phyloP scores from a whole-genome alignment of 2,113 vertebrate species.

The Colistium nudipinnis region DNA sequence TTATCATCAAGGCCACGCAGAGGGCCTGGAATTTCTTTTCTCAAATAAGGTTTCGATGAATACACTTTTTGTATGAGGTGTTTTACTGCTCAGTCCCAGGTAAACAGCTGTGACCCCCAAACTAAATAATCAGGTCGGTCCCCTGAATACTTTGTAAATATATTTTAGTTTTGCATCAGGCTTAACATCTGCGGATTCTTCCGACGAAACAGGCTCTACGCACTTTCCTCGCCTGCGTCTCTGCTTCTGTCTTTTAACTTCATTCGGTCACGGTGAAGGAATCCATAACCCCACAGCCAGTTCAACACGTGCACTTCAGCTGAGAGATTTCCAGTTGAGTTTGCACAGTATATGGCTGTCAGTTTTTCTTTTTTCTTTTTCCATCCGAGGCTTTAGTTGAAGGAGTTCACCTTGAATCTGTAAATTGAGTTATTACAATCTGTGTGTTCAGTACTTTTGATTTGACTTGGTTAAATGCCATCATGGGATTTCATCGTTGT shows the following conservation, averaged over 20 bases:
- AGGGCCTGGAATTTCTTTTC: neutral
- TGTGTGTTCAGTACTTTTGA: slow-evolving; percentile 12
- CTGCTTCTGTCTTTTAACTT: slow-evolving; percentile 42
- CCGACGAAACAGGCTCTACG: slow-evolving; percentile 25
- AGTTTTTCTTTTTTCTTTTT: neutral
- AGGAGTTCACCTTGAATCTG: slow-evolving; percentile 2
- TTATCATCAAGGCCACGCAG: neutral
- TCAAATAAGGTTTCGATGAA: neutral
- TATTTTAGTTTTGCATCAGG: slow-evolving; percentile 26
- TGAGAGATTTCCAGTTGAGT: slow-evolving; percentile 47
- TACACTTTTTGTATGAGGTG: neutral
- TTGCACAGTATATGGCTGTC: slow-evolving; percentile 27
- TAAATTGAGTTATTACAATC: slow-evolving; percentile 31
- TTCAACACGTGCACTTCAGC: slow-evolving; percentile 72
- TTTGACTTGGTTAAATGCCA: slow-evolving; percentile 15
- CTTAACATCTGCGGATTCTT: slow-evolving; percentile 14
- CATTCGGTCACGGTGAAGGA: slow-evolving; percentile 70
- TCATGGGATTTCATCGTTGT: slow-evolving; percentile 40
- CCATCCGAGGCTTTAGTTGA: neutral
- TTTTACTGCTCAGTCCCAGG: neutral
- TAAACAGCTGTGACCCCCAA: too few relatives aligned
- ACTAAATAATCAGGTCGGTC: too few relatives aligned
- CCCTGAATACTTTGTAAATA: neutral
- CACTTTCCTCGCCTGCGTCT: slow-evolving; percentile 7
- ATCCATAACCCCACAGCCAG: slow-evolving; percentile 54